phyloP scores from a whole-genome alignment of 1,140 invertebrate species.

The Brachionus manjavacas region DNA sequence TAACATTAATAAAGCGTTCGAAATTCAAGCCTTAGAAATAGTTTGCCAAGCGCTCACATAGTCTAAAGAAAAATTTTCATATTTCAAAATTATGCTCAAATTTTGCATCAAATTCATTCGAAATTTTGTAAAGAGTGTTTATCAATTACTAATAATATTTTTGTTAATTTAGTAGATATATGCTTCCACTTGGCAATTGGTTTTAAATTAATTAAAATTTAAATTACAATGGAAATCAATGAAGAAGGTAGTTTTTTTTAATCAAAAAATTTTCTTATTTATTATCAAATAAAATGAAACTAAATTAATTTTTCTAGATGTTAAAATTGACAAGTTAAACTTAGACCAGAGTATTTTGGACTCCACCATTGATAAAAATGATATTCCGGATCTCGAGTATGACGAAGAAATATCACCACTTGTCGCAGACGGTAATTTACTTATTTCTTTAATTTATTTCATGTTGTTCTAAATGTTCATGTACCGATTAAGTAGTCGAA shows the following conservation, averaged over 20 bases:
- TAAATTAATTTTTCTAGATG: background rate
- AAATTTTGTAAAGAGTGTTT: background rate
- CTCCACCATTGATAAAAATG: background rate
- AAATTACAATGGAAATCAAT: constrained; percentile 18
- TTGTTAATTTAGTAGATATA: background rate
- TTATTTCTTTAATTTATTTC: background rate
- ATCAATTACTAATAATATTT: background rate
- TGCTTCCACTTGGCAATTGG: background rate
- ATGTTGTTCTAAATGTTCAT: background rate
- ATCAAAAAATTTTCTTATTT: background rate
- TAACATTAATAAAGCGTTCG: constrained; percentile 26
- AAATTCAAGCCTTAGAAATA: background rate
- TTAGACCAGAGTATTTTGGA: background rate
- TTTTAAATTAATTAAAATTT: background rate
- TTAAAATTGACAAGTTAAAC: background rate
- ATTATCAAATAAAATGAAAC: background rate
- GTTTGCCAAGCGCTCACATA: background rate
- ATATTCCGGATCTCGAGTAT: constrained; percentile 34
- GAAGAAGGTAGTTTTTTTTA: background rate
- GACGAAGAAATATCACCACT: constrained; percentile 31
- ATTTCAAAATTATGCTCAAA: constrained; percentile 17
- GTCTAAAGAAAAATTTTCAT: background rate
- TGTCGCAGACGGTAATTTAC: constrained; percentile 30
- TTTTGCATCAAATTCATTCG: background rate
- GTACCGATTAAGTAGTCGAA: constrained; percentile 1